A percentile compares a stretch with the other conserved stretches of the same genome.
Evolutionary conservation across 2,888 invertebrate species (phyloP).

Genomic region (Meliscaeva auricollis): DNA sequence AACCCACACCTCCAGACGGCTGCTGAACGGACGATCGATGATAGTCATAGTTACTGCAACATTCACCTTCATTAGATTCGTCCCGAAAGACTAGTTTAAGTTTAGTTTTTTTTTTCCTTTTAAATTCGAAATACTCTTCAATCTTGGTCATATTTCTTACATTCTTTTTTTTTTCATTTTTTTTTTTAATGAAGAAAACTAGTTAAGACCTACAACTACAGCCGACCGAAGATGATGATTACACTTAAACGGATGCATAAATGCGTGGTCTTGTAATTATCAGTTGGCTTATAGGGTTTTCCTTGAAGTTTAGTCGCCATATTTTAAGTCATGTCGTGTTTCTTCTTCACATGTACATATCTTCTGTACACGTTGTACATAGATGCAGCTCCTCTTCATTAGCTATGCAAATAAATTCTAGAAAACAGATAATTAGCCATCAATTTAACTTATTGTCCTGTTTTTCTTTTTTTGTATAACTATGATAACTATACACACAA

Average conservation of each 20-base stretch:
- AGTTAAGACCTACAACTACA: constrained; percentile 47
- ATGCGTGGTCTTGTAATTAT: constrained; percentile 65
- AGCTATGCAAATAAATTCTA: constrained; percentile 63
- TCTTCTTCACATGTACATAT: too few relatives aligned
- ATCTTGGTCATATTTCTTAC: constrained; percentile 33
- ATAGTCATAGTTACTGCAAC: constrained; percentile 23
- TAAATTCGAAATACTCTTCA: constrained; percentile 3
- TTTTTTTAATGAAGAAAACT: constrained; percentile 21
- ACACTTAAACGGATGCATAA: constrained; percentile 63
- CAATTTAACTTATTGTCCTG: constrained; percentile 67
- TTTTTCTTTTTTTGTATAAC: constrained; percentile 18
- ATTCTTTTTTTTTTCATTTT: not conserved
- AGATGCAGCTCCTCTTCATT: constrained; percentile 24
- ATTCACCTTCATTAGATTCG: constrained; percentile 57
- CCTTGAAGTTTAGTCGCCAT: constrained; percentile 1
- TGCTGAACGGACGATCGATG: constrained; percentile 1
- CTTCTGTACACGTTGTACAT: not conserved
- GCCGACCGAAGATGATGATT: constrained; percentile 26
- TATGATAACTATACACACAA: not conserved
- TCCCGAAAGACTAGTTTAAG: constrained; percentile 41
- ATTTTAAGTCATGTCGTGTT: not conserved
- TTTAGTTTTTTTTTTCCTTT: not conserved
- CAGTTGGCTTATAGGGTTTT: constrained; percentile 20
- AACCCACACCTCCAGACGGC: constrained; percentile 58
- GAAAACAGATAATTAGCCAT: constrained; percentile 58